Base-by-base conservation (phyloP, 64 coral and sea anemone species). In the Dendrophyllia cribrosa region DNA sequence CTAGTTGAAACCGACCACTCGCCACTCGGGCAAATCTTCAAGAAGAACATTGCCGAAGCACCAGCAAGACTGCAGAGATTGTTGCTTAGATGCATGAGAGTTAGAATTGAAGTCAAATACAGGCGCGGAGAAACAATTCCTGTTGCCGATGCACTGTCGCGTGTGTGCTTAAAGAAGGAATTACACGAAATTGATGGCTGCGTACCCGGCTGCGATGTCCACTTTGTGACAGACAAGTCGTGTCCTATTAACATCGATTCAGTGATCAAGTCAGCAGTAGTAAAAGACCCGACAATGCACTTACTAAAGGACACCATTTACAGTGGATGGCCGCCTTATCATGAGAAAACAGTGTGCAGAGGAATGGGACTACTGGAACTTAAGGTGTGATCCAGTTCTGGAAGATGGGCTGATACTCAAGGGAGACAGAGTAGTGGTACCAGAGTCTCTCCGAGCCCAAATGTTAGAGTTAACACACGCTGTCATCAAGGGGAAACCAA, bases 41-140 rank as follows among this genome's bases (percentile, higher is more conserved):
- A 89, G 45, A 96, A 96, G 68, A 92, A 88, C 76, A 79, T 88
- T 51, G 50, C 72, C 6, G 88, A 95, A 45, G 80, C 82, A 47
- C 62, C 81, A 81, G 58, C 68, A 20, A 23, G 93, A 49, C 58
- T 94, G 20, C 87, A 94, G 46, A 75, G 82, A 73, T 22, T 80
- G 60, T 9, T 95, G 23, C 88, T 90, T 4, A 86, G 82, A 90
- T 91, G 93, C 79, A 51, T 88, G 48, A 61, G 71, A 17, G 87
- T 91, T 71, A 66, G 91, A 14, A 60, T 85, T 13, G 25, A 89
- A 69, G 78, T 94, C 8, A 26, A 49, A 51, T 93, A 93, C 50
- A 85, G 49, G 61, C 70, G 23, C 22, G 86, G 86, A 17, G 58
- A 83, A 74, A 23, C 58, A 61, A 85, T 89, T 51, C 92, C 86